Base-by-base conservation (phyloP, 2,888 invertebrate genomes). In the Rapana venosa region DNA sequence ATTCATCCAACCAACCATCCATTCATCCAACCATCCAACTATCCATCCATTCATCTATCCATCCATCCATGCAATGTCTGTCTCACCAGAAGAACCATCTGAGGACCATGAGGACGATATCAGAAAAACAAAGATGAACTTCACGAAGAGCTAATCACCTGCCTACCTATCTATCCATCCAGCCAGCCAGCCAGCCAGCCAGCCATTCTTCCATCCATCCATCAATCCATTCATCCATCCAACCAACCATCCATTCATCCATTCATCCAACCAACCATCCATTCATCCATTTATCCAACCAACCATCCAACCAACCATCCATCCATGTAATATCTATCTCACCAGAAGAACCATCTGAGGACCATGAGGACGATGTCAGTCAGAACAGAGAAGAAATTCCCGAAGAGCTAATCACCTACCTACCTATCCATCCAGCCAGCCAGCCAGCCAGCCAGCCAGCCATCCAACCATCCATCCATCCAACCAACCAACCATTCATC, bases 31-130 rank as follows among this genome's bases (percentile, higher is more conserved):
- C 30, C 26, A 77, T n/a, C n/a, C n/a, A n/a, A n/a, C 30, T 5
- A 5, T 30, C 0, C 0, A 26, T n/a, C 30, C 77, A 77, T n/a
- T 15, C 77, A 77, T n/a, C 30, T n/a, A 74, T 26, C 11, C 74
- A 74, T 26, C 30, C 13, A 74, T 26, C 30, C 74, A n/a, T n/a
- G n/a, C n/a, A n/a, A n/a, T n/a, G n/a, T n/a, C n/a, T n/a, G n/a
- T n/a, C n/a, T 90, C 92, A 94, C 95, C 94, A 95, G 88, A 95
- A 91, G 30, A 95, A 93, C 94, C 94, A 94, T n/a, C 93, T 90
- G 32, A 95, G 91, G 6, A 94, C 90, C 30, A 91, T 87, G 26
- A 94, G 90, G 15, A 94, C 92, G 15, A 94, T 91, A 13, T 94
- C 93, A 8, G 93, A 0, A 92, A 91, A 0, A 93, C 92, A 11